phyloP scores from a whole-genome alignment of 2,888 invertebrate species.

The Acanthosepion lycidas region DNA sequence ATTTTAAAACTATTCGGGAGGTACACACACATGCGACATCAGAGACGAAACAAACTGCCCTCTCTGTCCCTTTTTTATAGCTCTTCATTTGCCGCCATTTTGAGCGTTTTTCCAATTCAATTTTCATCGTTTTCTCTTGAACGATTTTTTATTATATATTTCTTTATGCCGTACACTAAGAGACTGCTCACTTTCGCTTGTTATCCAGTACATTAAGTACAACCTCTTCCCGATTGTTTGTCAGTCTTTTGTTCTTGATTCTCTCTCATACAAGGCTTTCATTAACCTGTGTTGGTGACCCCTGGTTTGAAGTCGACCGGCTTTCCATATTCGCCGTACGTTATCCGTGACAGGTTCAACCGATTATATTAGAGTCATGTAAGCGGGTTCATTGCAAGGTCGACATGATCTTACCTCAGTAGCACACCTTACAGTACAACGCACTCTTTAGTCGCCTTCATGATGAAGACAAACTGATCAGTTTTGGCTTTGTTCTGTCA shows the following conservation, averaged over 20 bases:
- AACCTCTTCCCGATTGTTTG: neutral
- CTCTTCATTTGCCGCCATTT: neutral
- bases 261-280: neutral
- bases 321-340: neutral
- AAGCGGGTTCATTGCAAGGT: neutral
- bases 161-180: neutral
- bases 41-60: too few species aligned
- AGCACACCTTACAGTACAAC: neutral
- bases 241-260: neutral
- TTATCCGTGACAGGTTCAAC: conserved; percentile 22
- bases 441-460: neutral
- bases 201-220: neutral
- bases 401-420: neutral
- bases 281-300: neutral
- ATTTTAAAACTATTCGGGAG: too few species aligned
- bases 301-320: neutral
- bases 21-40: neutral
- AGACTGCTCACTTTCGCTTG: neutral
- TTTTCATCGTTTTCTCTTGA: neutral
- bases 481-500: neutral
- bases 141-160: neutral
- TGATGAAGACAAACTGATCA: neutral
- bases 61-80: neutral
- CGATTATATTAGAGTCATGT: neutral
- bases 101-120: neutral